A percentile compares a stretch with the other conserved stretches of the same genome.
Conservation (phyloP, 1,140 invertebrate genomes). For the Drosophila murphyi region DNA sequence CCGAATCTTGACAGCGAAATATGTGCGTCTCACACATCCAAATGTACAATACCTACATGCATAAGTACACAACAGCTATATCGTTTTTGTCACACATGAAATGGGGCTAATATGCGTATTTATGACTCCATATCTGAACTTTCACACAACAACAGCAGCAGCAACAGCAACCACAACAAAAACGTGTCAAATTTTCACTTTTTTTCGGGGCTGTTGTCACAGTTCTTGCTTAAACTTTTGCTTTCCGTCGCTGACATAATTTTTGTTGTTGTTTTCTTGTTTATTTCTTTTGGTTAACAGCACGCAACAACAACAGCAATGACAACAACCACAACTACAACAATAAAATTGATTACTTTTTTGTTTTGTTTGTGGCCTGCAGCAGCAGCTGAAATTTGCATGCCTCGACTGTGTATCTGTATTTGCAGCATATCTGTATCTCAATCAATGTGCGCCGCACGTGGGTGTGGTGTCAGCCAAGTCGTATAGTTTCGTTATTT, state of each 20-base stretch:
- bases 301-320: slow-evolving; percentile 33
- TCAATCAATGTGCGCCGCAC: slow-evolving; percentile 25
- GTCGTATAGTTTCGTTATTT: background rate
- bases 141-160: slow-evolving; percentile 23
- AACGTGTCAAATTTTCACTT: slow-evolving; percentile 77
- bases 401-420: slow-evolving; percentile 15
- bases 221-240: slow-evolving; percentile 56
- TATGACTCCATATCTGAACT: slow-evolving; percentile 47
- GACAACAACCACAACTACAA: slow-evolving; percentile 5
- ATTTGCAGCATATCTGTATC: slow-evolving; percentile 10
- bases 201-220: slow-evolving; percentile 54
- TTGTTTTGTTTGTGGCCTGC: slow-evolving; percentile 11
- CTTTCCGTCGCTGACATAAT: slow-evolving; percentile 70
- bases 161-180: slow-evolving; percentile 9
- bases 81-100: slow-evolving; percentile 40
- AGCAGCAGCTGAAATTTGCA: slow-evolving; percentile 35
- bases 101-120: slow-evolving; percentile 81
- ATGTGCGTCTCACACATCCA: slow-evolving; percentile 38
- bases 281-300: slow-evolving; percentile 1
- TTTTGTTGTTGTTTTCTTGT: slow-evolving; percentile 57
- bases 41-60: slow-evolving; percentile 7
- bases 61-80: background rate
- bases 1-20: slow-evolving; percentile 57
- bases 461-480: slow-evolving; percentile 31
- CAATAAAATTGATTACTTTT: slow-evolving; percentile 35